Evolutionary conservation across 92 coral and sea anemone genomes (phyloP).

Genomic region (Bergia puertoricense): DNA sequence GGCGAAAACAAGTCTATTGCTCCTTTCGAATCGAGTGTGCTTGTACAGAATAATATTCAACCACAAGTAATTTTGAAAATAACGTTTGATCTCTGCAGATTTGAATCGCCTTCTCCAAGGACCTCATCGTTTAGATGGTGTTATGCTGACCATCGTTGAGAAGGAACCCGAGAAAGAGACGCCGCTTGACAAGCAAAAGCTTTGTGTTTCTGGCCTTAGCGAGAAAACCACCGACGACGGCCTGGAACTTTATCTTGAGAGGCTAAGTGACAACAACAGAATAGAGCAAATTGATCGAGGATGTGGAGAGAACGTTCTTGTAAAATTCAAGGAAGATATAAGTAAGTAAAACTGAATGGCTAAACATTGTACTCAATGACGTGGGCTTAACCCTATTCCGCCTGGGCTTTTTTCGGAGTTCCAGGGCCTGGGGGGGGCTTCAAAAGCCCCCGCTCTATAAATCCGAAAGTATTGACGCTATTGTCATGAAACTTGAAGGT

Average conservation of each 20-base stretch:
- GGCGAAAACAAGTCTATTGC: too few species aligned
- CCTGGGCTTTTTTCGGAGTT: too few species aligned
- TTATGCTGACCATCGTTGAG: conserved; percentile 13
- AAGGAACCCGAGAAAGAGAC: conserved; percentile 38
- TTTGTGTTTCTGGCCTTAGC: conserved; percentile 27
- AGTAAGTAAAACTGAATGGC: neutral
- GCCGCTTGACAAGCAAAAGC: conserved; percentile 30
- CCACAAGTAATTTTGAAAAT: too few species aligned
- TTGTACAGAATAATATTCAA: too few species aligned
- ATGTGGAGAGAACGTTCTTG: conserved; percentile 25
- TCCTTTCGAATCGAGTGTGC: too few species aligned
- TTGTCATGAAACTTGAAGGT: too few species aligned
- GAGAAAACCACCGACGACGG: conserved; percentile 27
- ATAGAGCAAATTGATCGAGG: conserved; percentile 9
- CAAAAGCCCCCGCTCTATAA: too few species aligned
- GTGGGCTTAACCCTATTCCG: too few species aligned
- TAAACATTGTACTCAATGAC: too few species aligned
- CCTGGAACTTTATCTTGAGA: conserved; percentile 30
- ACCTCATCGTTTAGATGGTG: conserved; percentile 38
- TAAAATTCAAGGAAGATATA: neutral
- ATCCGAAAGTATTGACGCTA: too few species aligned
- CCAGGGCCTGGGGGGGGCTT: too few species aligned
- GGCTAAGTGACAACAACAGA: conserved; percentile 2
- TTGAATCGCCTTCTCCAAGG: conserved; percentile 24
- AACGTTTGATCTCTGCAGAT: conserved; percentile 10